Percentiles rank a stretch among this genome's conserved stretches.
These are phyloP conservation scores for Phaonia tiefii DNA, from an alignment of 2,888 invertebrate species.

Conservation along the genomic window DNA sequence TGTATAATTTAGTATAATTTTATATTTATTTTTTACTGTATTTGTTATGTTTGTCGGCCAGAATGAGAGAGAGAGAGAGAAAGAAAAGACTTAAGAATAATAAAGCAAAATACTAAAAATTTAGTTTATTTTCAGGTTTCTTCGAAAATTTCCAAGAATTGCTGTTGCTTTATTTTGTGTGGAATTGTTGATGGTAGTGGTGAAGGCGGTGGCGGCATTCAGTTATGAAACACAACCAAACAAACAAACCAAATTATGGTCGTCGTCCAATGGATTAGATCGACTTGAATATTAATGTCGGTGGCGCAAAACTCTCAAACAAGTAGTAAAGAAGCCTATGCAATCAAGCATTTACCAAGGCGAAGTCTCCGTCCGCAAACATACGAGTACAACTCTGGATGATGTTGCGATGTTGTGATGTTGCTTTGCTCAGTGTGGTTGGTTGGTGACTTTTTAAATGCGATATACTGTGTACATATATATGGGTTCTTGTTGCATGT, in stretches of 20 bases:
- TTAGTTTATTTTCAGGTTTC: conserved; percentile 61
- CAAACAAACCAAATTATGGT: conserved; percentile 30
- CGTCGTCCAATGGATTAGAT: conserved; percentile 7
- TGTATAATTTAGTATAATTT: too few species aligned
- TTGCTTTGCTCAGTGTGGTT: conserved; percentile 15
- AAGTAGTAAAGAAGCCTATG: conserved; percentile 45
- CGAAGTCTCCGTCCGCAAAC: conserved; percentile 52
- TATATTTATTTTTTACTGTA: conserved; percentile 9
- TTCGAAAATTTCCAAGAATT: conserved; percentile 56
- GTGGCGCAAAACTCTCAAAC: too few species aligned
- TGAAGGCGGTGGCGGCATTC: conserved; percentile 50
- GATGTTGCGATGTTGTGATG: conserved; percentile 5
- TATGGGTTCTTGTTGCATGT: conserved; percentile 30
- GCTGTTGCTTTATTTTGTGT: conserved; percentile 8
- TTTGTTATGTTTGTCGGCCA: conserved; percentile 48
- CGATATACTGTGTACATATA: too few species aligned
- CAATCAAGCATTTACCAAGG: conserved; percentile 32
- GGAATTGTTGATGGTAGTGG: not conserved
- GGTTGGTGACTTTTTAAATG: conserved; percentile 43
- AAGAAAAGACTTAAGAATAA: conserved; percentile 27
- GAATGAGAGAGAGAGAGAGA: conserved; percentile 25
- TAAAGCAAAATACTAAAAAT: too few species aligned
- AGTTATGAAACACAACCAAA: conserved; percentile 48
- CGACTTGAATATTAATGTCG: not conserved
- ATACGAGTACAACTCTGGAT: not conserved